A percentile compares a stretch with the other conserved stretches of the same genome.
These are phyloP conservation scores for Lagria hirta DNA, from an alignment of 2,888 invertebrate species.

Conservation along the genomic window DNA sequence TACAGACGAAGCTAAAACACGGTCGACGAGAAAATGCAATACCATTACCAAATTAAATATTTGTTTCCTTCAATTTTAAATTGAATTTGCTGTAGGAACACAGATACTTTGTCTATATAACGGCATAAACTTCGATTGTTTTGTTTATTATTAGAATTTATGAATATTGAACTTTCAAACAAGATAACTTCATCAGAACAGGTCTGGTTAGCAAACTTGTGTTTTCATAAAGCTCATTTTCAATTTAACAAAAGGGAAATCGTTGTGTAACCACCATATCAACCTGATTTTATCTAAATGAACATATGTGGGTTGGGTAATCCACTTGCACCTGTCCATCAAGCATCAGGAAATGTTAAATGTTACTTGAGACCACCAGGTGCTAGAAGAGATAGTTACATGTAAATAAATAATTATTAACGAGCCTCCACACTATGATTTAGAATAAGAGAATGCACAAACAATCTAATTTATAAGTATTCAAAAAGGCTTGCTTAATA, in stretches of 20 bases:
- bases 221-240: background rate
- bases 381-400: too few species aligned
- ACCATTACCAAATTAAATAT: slow-evolving; percentile 44
- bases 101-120: slow-evolving; percentile 17
- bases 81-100: slow-evolving; percentile 38
- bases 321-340: slow-evolving; percentile 11
- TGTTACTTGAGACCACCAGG: too few species aligned
- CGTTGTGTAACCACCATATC: slow-evolving; percentile 3
- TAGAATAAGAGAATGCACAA: too few species aligned
- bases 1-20: slow-evolving; percentile 36
- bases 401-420: too few species aligned
- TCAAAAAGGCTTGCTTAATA: too few species aligned
- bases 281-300: slow-evolving; percentile 5
- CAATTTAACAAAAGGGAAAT: slow-evolving; percentile 1
- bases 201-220: slow-evolving; percentile 1
- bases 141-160: slow-evolving; percentile 20
- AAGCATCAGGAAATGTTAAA: slow-evolving; percentile 6
- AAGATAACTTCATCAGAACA: too few species aligned
- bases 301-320: slow-evolving; percentile 11
- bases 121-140: slow-evolving; percentile 19
- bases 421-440: too few species aligned
- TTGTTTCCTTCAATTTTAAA: slow-evolving; percentile 40
- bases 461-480: too few species aligned
- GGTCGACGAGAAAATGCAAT: slow-evolving; percentile 32
- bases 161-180: slow-evolving; percentile 19